These are phyloP conservation scores for Chrysopilus asiliformis DNA, from an alignment of 2,888 invertebrate species.

Conservation along the genomic window DNA sequence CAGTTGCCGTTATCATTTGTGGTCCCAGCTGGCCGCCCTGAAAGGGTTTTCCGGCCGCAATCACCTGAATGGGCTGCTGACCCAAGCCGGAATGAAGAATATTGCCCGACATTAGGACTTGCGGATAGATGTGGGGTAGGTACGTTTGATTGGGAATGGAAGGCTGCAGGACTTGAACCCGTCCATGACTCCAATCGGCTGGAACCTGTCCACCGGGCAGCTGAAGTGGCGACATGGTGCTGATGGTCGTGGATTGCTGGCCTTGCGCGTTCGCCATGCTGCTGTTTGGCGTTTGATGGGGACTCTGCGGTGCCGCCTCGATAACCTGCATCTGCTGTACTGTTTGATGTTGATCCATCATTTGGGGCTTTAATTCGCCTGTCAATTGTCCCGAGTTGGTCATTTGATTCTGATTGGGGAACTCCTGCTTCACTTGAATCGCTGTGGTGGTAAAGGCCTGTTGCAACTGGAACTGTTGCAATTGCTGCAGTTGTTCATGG, in stretches of 20 bases:
- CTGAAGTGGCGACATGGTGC: slow-evolving; percentile 66
- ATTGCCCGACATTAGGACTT: slow-evolving; percentile 72
- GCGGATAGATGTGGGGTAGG: slow-evolving; percentile 66
- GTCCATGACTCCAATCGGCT: slow-evolving; percentile 59
- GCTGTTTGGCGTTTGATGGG: slow-evolving; percentile 35
- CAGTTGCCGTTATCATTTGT: slow-evolving; percentile 70
- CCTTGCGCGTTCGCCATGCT: slow-evolving; percentile 29
- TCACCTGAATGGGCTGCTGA: slow-evolving; percentile 48
- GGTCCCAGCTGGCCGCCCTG: slow-evolving; percentile 63
- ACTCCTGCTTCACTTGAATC: slow-evolving; percentile 36
- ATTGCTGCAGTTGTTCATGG: slow-evolving; percentile 42
- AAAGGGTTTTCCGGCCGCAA: slow-evolving; percentile 71
- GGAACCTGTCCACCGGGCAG: slow-evolving; percentile 45
- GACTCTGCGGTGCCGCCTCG: slow-evolving; percentile 35
- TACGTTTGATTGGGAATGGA: slow-evolving; percentile 60
- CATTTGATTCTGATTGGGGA: slow-evolving; percentile 24
- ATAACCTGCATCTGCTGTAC: slow-evolving; percentile 38
- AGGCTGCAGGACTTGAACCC: slow-evolving; percentile 73
- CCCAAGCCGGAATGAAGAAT: slow-evolving; percentile 44
- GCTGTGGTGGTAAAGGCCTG: slow-evolving; percentile 39
- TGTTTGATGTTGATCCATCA: slow-evolving; percentile 35
- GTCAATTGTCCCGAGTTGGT: slow-evolving; percentile 14
- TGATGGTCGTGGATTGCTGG: slow-evolving; percentile 48
- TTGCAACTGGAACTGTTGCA: slow-evolving; percentile 47
- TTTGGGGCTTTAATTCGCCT: slow-evolving; percentile 27